A percentile compares a stretch with the other conserved stretches of the same genome.
These are phyloP conservation scores for Mirounga angustirostris DNA, from an alignment of 2,113 vertebrate species.

Conservation along the genomic window DNA sequence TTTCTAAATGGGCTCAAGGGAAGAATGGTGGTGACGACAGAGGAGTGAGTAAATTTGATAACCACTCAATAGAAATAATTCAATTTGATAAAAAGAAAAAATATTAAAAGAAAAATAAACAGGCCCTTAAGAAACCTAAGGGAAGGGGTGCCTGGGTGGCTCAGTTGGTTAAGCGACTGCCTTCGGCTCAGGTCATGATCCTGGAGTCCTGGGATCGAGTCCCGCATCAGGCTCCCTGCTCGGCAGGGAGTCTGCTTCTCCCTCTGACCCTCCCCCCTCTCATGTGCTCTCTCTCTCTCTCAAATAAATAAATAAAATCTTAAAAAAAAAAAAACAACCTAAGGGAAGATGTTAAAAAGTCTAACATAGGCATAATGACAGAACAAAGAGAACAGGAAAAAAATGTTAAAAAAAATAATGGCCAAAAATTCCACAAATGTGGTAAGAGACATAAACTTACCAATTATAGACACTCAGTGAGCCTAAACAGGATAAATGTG, in stretches of 20 bases:
- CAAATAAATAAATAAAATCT: neutral
- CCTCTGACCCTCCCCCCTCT: no score
- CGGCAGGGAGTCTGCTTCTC: no score
- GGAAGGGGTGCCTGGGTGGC: neutral
- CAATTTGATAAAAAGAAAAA: neutral
- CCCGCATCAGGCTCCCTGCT: no score
- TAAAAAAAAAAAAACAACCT: neutral
- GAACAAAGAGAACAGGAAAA: neutral
- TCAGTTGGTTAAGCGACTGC: no score
- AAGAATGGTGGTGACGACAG: neutral
- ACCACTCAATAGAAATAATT: neutral
- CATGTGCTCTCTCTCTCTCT: no score
- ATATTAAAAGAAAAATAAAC: neutral
- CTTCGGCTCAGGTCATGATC: no score
- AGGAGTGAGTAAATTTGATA: neutral
- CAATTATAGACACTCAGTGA: neutral
- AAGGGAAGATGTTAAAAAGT: conserved; percentile 19
- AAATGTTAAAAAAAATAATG: neutral
- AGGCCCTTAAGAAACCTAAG: neutral
- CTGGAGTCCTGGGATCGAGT: no score
- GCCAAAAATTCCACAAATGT: neutral
- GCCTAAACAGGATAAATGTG: neutral
- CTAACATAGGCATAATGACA: neutral
- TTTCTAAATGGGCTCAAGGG: neutral
- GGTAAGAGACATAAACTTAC: neutral